Conservation (phyloP, 2,113 vertebrate species). For the Paradoxurus hermaphroditus region DNA sequence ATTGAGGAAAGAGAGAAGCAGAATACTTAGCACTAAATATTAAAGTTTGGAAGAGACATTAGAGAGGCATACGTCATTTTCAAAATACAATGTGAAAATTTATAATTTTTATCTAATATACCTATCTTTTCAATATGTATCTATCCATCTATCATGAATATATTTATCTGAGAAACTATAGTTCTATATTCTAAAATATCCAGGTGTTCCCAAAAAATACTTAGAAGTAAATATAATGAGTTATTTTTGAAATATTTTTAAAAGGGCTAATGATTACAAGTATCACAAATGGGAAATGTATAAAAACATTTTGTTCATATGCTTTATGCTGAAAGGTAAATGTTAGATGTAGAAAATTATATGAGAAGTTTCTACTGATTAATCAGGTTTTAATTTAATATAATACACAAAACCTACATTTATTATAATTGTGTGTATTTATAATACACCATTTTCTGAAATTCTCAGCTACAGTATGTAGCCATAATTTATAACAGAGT, state of each 20-base stretch:
- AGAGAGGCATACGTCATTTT: not conserved
- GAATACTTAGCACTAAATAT: not conserved
- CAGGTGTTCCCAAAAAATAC: not conserved
- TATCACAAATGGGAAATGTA: not conserved
- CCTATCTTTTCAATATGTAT: not conserved
- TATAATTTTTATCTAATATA: not conserved
- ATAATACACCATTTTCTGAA: slow-evolving; percentile 26
- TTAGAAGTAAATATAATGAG: not conserved
- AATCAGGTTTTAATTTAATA: slow-evolving; percentile 39
- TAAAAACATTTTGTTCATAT: not conserved
- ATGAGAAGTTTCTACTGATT: not conserved
- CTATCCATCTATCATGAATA: not conserved
- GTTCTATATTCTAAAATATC: not conserved
- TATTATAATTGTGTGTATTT: slow-evolving; percentile 7
- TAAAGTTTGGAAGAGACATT: not conserved
- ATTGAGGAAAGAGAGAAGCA: not conserved
- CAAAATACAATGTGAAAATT: not conserved
- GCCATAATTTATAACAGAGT: slow-evolving; percentile 15
- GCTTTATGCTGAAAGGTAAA: not conserved
- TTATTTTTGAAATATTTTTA: not conserved
- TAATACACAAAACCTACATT: slow-evolving; percentile 8
- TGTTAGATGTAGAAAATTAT: not conserved
- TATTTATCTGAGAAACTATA: not conserved
- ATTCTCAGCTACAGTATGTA: not conserved
- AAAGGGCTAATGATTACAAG: not conserved